Base-by-base conservation (phyloP, 1,140 invertebrate species). In the Zaprionus africanus region DNA sequence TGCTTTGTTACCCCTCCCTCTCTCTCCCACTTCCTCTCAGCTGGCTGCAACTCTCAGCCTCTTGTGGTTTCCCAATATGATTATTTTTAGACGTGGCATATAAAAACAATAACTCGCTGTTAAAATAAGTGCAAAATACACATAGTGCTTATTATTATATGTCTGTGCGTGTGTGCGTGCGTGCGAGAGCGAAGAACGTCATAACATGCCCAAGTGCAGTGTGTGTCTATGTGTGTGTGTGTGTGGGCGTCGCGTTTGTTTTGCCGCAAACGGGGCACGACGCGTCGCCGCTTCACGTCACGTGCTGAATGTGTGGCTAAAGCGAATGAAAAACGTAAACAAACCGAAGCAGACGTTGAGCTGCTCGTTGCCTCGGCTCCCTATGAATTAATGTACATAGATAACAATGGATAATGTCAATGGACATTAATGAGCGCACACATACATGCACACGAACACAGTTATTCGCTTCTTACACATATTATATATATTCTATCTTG, bases 261-360 rank as follows among this genome's bases (percentile, higher is more conserved):
- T 38, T 38, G 51, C 54, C 36, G 7, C 22, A 59, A 57, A 62
- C 22, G 22, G 65, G 61, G 72, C 61, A 61, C 60, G 49, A 43
- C 41, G 31, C 60, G 49, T 36, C 41, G 31, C 46, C 59, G 46
- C 62, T 76, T 72, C 81, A 70, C 70, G 71, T 87, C 80, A 88
- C 77, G 70, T 81, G 84, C 57, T 67, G 58, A 66, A 51, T 78
- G 69, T 83, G 80, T 67, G 84, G 73, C 67, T 70, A 38, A 61
- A 59, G 60, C 63, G 81, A 88, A 88, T 83, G 78, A 72, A 81
- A 81, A 88, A 84, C 71, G 74, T 87, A 84, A 87, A 88, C 81
- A 88, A 87, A 73, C 60, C 61, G 41, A 75, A 56, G 62, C 66
- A 51, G 53, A 17, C 36, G 15, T 57, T 46, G 51, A 36, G 34